Conservation (phyloP, 2,797 vertebrate genomes). For the Malacoraja senta region DNA sequence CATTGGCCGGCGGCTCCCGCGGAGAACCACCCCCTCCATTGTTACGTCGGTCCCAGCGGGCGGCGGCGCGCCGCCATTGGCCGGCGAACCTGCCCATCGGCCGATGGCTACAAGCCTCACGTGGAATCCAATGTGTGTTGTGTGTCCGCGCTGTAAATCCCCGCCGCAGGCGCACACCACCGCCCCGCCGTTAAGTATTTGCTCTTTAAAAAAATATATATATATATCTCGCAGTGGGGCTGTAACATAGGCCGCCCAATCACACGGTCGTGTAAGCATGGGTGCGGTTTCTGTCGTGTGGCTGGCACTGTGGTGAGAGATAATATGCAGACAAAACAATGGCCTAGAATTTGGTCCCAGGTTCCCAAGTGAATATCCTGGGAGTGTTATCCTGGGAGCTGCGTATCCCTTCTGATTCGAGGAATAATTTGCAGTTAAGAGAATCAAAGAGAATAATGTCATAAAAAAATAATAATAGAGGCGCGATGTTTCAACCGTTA, state of each 20-base stretch:
- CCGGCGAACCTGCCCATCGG: not conserved
- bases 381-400: no score
- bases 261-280: not conserved
- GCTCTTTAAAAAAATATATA: not conserved
- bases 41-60: not conserved
- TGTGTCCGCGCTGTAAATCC: no score
- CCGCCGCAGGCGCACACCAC: no score
- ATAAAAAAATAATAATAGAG: no score
- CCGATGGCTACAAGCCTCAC: not conserved
- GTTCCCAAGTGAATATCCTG: not conserved
- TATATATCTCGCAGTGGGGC: not conserved
- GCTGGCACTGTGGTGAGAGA: not conserved
- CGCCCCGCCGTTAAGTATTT: not conserved
- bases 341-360: not conserved
- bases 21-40: not conserved
- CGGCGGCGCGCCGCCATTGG: not conserved
- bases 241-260: not conserved
- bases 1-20: slow-evolving; percentile 1
- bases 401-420: no score
- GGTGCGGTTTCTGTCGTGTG: slow-evolving; percentile 4
- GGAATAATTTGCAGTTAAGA: no score
- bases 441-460: no score
- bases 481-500: no score
- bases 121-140: slow-evolving; percentile 29
- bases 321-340: not conserved